Percentiles rank a stretch among this genome's conserved stretches.
Evolutionary conservation across 2,797 vertebrate species (phyloP).

Genomic region (Microctenopoma stevenorrisi): DNA sequence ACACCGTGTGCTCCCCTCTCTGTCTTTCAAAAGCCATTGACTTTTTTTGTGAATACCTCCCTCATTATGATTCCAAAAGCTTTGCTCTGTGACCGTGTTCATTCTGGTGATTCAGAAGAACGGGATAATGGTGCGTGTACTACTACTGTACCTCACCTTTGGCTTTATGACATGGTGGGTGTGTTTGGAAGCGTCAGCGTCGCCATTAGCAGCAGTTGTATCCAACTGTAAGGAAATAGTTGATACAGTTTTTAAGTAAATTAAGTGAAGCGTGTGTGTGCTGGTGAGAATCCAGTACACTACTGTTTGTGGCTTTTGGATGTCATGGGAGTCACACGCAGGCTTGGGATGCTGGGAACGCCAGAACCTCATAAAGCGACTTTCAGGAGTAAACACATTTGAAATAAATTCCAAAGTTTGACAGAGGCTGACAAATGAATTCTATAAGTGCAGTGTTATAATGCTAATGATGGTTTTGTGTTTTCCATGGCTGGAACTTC

Average conservation of each 20-base stretch:
- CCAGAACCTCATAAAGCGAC: constrained; percentile 52
- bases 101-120: constrained; percentile 17
- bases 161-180: constrained; percentile 85
- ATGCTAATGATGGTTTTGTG: background rate
- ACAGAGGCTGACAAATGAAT: constrained; percentile 8
- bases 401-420: constrained; percentile 18
- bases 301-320: constrained; percentile 44
- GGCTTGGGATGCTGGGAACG: constrained; percentile 21
- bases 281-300: background rate
- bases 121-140: background rate
- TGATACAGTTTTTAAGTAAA: constrained; percentile 12
- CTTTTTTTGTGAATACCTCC: constrained; percentile 28
- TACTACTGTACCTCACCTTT: constrained; percentile 81
- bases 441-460: background rate
- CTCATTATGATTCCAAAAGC: constrained; percentile 25
- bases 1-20: constrained; percentile 33
- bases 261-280: background rate
- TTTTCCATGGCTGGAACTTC: background rate
- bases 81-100: constrained; percentile 36
- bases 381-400: constrained; percentile 25
- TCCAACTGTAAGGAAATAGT: constrained; percentile 56
- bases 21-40: constrained; percentile 20
- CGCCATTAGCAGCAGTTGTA: constrained; percentile 48
- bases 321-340: constrained; percentile 33
- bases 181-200: constrained; percentile 76